Evolutionary conservation across 2,888 invertebrate genomes (phyloP), one percentile per base, ranked within the genome.

Genomic region (Hypercompe scribonia): DNA sequence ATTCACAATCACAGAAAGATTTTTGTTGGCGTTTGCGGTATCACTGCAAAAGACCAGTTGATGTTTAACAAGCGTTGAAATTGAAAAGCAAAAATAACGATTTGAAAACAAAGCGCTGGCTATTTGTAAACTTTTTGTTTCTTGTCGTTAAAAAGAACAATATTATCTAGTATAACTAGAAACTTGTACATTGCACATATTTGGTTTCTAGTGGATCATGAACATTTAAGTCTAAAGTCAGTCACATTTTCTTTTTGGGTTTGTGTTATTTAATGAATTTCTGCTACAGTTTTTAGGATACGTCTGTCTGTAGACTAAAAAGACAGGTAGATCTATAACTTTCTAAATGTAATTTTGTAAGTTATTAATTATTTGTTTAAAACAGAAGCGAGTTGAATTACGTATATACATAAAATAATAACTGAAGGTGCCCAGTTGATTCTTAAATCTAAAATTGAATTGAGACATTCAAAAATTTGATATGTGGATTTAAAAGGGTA

Each of bases 71-170:
- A 34, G 24, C 15, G 46, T 34, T 33, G 50, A 24, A 50, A 5
- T 18, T 42, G 1, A 28, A 28, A 50, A 54, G 34, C 50, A 68
- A 68, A 28, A 68, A 34, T 68, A 34, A 13, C 33, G 21, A 31
- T n/a, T 67, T 54, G 33, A 34, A 31, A 68, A 68, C 54, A 68
- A 68, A 34, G 54, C 54, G 34, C 54, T n/a, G 54, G 54, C 50
- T 54, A 34, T 15, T 50, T 21, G 31, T 24, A 24, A 50, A 5
- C 0, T 34, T 54, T 1, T 34, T 58, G 58, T 58, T 67, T 67
- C 67, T 11, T 50, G 34, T 8, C 50, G 13, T 15, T 50, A 15
- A 8, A 68, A 54, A 54, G 58, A 15, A 61, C 15, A 61, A 61
- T 31, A 61, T 28, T 13, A 54, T 54, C n/a, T 24, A 54, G n/a